A percentile compares a stretch with the other conserved stretches of the same genome.
Evolutionary conservation across 2,797 vertebrate species (phyloP).

Genomic region (Schizothorax lantsangensis): DNA sequence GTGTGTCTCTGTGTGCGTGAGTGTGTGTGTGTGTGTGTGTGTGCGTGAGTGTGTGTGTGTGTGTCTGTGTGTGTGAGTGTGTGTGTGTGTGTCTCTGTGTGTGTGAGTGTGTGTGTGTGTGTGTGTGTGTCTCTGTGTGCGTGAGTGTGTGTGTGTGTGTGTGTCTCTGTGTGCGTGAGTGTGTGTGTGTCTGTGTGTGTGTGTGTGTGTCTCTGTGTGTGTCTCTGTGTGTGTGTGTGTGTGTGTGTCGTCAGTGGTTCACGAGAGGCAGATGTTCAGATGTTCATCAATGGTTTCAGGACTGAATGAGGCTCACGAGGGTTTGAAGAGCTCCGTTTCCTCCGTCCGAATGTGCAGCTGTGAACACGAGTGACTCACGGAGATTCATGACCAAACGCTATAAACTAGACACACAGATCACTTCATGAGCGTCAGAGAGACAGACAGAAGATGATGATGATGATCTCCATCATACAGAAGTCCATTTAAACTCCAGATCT

Average conservation of each 20-base stretch:
- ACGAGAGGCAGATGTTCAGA: neutral
- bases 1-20: no score
- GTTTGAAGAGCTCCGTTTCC: neutral
- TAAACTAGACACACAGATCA: neutral
- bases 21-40: no score
- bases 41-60: no score
- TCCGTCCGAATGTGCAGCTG: neutral
- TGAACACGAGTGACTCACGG: neutral
- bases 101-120: no score
- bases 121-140: no score
- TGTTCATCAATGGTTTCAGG: neutral
- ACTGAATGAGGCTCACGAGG: neutral
- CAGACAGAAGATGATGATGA: neutral
- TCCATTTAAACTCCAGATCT: neutral
- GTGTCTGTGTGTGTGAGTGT: no score
- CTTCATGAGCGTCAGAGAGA: neutral
- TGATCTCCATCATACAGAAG: neutral
- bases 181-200: no score
- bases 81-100: no score
- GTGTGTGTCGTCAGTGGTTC: neutral
- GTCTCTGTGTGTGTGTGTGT: neutral
- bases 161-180: no score
- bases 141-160: no score
- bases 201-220: no score
- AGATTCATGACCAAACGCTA: neutral